Evolutionary conservation across 2,888 invertebrate genomes (phyloP).

Genomic region (Matsumyia berberina): DNA sequence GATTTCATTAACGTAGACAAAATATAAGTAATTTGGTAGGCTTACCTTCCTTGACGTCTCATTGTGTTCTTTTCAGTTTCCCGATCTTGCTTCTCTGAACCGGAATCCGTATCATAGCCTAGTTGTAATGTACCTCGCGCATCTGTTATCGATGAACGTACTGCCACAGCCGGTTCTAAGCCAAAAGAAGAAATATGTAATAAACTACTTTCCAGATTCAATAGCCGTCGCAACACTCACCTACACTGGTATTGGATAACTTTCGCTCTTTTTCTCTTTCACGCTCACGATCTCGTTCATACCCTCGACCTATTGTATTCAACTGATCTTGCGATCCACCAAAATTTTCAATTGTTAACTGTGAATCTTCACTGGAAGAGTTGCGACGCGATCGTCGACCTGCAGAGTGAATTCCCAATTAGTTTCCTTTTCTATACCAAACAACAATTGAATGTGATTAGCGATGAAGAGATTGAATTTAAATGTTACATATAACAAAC

Average conservation of each 20-base stretch:
- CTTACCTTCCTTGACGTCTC: constrained; percentile 87
- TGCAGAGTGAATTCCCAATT: constrained; percentile 85
- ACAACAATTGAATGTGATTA: background rate
- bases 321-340: constrained; percentile 96
- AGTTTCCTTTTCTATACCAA: background rate
- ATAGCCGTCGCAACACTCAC: constrained; percentile 73
- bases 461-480: background rate
- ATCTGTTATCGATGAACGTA: constrained; percentile 91
- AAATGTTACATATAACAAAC: constrained; percentile 22
- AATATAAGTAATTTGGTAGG: background rate
- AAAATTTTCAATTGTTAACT: constrained; percentile 96
- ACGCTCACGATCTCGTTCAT: constrained; percentile 86
- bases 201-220: background rate
- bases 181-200: background rate
- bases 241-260: constrained; percentile 83
- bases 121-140: constrained; percentile 89
- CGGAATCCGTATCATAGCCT: constrained; percentile 87
- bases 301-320: constrained; percentile 92
- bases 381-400: constrained; percentile 93
- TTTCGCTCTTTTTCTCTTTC: constrained; percentile 85
- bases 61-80: constrained; percentile 86
- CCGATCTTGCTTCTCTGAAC: constrained; percentile 87
- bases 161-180: constrained; percentile 88
- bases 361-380: constrained; percentile 94
- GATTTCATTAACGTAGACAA: too few relatives aligned